phyloP scores from a whole-genome alignment of 2,888 invertebrate species.

The Zygaena filipendulae region DNA sequence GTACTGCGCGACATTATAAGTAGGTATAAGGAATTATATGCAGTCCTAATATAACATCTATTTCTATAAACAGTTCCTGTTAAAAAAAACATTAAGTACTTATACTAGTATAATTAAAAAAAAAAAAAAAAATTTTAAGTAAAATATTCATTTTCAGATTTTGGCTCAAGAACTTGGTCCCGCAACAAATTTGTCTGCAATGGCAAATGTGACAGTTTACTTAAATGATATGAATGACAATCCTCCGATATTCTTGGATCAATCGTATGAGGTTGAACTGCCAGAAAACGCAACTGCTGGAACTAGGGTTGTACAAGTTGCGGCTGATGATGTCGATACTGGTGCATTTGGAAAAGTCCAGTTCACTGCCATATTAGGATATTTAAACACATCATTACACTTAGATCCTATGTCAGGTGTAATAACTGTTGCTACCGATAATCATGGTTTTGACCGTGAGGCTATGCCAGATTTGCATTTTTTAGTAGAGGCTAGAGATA shows the following conservation, averaged over 20 bases:
- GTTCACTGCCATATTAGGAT: slow-evolving; percentile 81
- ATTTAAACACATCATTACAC: slow-evolving; percentile 80
- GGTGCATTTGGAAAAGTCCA: slow-evolving; percentile 81
- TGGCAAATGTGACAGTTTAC: slow-evolving; percentile 81
- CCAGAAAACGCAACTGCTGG: slow-evolving; percentile 85
- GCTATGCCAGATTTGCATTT: slow-evolving; percentile 79
- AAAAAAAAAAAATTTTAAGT: no score
- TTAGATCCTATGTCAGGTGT: slow-evolving; percentile 83
- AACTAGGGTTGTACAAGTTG: slow-evolving; percentile 77
- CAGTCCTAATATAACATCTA: no score
- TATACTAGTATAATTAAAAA: no score
- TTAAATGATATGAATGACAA: slow-evolving; percentile 91
- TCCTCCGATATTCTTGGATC: slow-evolving; percentile 79
- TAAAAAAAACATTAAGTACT: no score
- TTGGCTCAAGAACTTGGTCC: slow-evolving; percentile 85
- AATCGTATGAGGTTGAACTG: slow-evolving; percentile 78
- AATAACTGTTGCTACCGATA: slow-evolving; percentile 81
- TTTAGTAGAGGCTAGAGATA: slow-evolving; percentile 88
- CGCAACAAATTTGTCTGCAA: slow-evolving; percentile 77
- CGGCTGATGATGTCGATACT: slow-evolving; percentile 85
- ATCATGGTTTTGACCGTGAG: slow-evolving; percentile 86
- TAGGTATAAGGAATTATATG: slow-evolving; percentile 1
- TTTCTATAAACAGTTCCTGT: no score
- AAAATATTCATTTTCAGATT: slow-evolving; percentile 68
- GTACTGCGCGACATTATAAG: neutral